Conservation (phyloP, 1,140 invertebrate genomes). For the Drosophila serrata region DNA sequence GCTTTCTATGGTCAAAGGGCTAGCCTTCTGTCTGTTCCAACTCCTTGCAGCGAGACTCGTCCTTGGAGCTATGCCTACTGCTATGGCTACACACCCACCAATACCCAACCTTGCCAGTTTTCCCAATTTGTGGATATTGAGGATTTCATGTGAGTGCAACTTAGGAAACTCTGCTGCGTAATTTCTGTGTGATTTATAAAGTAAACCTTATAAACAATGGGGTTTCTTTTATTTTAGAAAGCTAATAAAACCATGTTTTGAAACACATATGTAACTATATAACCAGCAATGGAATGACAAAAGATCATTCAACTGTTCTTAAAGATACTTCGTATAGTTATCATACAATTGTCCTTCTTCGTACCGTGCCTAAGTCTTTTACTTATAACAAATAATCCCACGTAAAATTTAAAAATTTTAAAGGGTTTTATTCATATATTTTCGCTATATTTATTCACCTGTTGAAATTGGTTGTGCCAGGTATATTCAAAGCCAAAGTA, state of each 20-base stretch:
- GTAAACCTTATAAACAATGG: neutral
- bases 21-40: conserved; percentile 55
- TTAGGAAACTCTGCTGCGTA: neutral
- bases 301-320: neutral
- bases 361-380: neutral
- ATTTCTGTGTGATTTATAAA: neutral
- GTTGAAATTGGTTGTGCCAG: conserved; percentile 4
- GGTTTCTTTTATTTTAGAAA: too few relatives aligned
- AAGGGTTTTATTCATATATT: neutral
- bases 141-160: conserved; percentile 89
- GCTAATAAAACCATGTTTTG: too few relatives aligned
- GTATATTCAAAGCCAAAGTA: conserved; percentile 35
- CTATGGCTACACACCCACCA: conserved; percentile 86
- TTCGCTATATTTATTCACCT: conserved; percentile 7
- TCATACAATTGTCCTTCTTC: too few relatives aligned
- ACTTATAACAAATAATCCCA: neutral
- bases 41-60: conserved; percentile 86
- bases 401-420: too few relatives aligned
- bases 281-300: neutral
- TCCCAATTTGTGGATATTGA: conserved; percentile 88
- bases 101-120: conserved; percentile 87
- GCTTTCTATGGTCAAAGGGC: conserved; percentile 32
- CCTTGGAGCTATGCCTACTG: conserved; percentile 89
- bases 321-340: neutral
- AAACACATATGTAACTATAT: too few relatives aligned